Evolutionary conservation across 2,888 invertebrate genomes (phyloP).

Genomic region (Melanophora roralis): DNA sequence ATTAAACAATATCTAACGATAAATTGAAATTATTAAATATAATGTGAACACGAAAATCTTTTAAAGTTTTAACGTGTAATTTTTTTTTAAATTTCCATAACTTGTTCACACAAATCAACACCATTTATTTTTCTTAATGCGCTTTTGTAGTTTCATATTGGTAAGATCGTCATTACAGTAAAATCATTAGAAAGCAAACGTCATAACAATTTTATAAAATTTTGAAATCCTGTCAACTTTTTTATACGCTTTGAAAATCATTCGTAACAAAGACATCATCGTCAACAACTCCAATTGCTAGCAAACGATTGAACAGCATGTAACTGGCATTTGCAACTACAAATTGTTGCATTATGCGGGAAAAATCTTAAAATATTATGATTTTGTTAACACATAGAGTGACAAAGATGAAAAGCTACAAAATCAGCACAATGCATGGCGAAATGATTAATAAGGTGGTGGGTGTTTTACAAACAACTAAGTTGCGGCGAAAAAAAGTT

Average conservation of each 20-base stretch:
- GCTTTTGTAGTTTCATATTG: background rate
- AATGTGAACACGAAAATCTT: background rate
- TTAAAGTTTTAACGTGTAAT: background rate
- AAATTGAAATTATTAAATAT: background rate
- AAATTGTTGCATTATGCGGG: too few species aligned
- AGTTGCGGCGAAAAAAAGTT: too few species aligned
- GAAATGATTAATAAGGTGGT: too few species aligned
- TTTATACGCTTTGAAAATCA: constrained; percentile 48
- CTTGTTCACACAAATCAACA: background rate
- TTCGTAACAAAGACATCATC: constrained; percentile 19
- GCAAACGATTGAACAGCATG: background rate
- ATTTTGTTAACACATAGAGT: constrained; percentile 3
- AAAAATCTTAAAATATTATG: constrained; percentile 15
- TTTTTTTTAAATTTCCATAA: constrained; percentile 4
- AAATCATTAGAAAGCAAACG: constrained; percentile 10
- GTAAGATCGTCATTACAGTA: background rate
- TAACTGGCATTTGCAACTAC: constrained; percentile 8
- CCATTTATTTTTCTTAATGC: constrained; percentile 11
- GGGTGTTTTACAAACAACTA: too few species aligned
- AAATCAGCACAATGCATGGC: background rate
- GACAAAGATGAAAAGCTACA: background rate
- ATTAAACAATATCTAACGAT: constrained; percentile 18
- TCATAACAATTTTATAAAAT: constrained; percentile 6
- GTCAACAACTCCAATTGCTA: background rate
- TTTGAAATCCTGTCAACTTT: constrained; percentile 55